Evolutionary conservation across 2,113 vertebrate genomes (phyloP).

Genomic region (Acrocephalus arundinaceus): DNA sequence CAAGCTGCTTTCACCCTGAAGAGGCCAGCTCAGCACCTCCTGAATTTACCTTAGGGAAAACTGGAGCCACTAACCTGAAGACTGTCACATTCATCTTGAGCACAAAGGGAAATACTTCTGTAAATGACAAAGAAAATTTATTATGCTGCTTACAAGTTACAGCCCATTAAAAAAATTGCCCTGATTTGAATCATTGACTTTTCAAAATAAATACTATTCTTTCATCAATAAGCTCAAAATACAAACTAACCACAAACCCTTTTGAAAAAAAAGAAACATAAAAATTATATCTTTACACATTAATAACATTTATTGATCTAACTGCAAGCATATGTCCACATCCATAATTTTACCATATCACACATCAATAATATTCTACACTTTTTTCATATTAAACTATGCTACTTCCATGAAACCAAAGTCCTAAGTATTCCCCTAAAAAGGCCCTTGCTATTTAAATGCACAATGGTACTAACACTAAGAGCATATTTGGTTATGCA

Average conservation of each 20-base stretch:
- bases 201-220: slow-evolving; percentile 60
- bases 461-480: background rate
- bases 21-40: background rate
- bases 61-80: slow-evolving; percentile 3
- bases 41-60: slow-evolving; percentile 21
- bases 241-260: slow-evolving; percentile 55
- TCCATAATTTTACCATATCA: slow-evolving; percentile 5
- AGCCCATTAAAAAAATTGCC: slow-evolving; percentile 46
- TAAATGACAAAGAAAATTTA: slow-evolving; percentile 34
- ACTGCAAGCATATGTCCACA: slow-evolving; percentile 12
- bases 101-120: slow-evolving; percentile 20
- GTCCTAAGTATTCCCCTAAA: slow-evolving; percentile 20
- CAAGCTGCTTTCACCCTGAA: background rate
- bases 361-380: slow-evolving; percentile 38
- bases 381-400: background rate
- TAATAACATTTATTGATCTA: slow-evolving; percentile 64
- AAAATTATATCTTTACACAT: slow-evolving; percentile 58
- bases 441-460: background rate
- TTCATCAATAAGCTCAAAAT: slow-evolving; percentile 62
- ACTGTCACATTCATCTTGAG: background rate
- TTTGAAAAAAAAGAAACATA: slow-evolving; percentile 34
- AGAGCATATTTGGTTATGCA: background rate
- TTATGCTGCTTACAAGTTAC: slow-evolving; percentile 31
- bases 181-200: slow-evolving; percentile 61
- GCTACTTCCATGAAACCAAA: slow-evolving; percentile 24